Conservation (phyloP, 2,797 vertebrate species). For the Pithecia hirsuta region DNA sequence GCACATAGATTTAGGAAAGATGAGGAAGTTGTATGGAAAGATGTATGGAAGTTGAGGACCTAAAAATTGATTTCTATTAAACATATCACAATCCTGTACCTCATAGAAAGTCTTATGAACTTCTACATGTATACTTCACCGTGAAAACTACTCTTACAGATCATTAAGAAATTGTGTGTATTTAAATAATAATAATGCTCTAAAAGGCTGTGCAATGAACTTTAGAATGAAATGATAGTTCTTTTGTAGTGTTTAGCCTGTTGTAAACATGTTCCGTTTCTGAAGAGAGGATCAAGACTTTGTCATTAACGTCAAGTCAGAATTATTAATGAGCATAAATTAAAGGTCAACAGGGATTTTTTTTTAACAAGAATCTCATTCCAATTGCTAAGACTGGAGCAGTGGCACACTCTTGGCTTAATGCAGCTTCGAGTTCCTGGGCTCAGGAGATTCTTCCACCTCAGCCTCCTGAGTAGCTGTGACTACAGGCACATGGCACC, state of each 20-base stretch:
- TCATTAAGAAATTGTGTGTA: neutral
- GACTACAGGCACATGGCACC: too few species aligned
- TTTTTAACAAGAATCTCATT: too few species aligned
- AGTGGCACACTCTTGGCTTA: too few species aligned
- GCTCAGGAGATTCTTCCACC: too few species aligned
- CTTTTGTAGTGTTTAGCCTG: neutral
- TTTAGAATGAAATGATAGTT: neutral
- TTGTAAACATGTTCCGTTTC: neutral
- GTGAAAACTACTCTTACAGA: neutral
- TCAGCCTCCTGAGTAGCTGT: too few species aligned
- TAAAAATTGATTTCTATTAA: neutral
- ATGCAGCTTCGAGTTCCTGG: too few species aligned
- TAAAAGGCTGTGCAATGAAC: neutral
- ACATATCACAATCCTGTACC: neutral
- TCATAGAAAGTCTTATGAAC: neutral
- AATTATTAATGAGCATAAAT: conserved; percentile 26
- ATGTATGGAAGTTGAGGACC: neutral
- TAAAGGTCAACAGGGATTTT: neutral
- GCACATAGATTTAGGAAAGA: neutral
- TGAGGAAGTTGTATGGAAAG: neutral
- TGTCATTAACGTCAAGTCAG: neutral
- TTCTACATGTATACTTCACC: neutral
- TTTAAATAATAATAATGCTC: neutral
- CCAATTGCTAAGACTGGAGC: too few species aligned
- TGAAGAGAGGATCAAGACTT: neutral